Base-by-base conservation (phyloP, 1,140 invertebrate genomes). In the Hyles vespertilio region DNA sequence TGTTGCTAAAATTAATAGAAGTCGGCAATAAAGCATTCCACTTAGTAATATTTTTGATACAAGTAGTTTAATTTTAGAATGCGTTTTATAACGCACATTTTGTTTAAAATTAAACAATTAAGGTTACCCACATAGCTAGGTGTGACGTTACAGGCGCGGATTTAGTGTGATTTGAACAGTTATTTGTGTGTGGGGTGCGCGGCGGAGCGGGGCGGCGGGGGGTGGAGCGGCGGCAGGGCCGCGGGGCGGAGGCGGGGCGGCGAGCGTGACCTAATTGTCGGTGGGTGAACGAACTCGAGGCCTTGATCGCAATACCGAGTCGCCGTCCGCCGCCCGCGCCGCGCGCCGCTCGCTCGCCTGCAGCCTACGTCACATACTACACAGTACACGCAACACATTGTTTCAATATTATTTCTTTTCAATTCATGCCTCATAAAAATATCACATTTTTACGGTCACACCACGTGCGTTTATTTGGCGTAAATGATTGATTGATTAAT, bases 221-320 rank as follows among this genome's bases (percentile, higher is more conserved):
- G 22, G 22, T 2, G 22, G 22, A 1, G 22, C 8, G 36, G 36
- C 36, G 36, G 36, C 5, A 2, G 5, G 36, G 36, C 3, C 5
- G 36, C 36, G 36, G 36, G 36, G 36, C 36, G 36, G 36, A 5
- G 36, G 36, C 69, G 68, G 79, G 81, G 65, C 74, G 61, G 69
- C 71, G 72, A 72, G 80, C 76, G 82, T 85, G 83, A 86, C 83
- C 83, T 70, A 85, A 81, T 82, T 82, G 79, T 64, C 55, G 58
- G 58, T 70, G 77, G 81, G 82, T 81, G 79, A 84, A 88, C 83
- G 85, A 86, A 80, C 83, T 71, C 67, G 72, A 69, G 84, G 84
- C 81, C 85, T 87, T 84, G 84, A 84, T 87, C 84, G 84, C 82
- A 84, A 86, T 87, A 80, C 81, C 68, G 81, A 60, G 61, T 51